Base-by-base conservation (phyloP, 2,888 invertebrate species). In the Amphipyra berbera region DNA sequence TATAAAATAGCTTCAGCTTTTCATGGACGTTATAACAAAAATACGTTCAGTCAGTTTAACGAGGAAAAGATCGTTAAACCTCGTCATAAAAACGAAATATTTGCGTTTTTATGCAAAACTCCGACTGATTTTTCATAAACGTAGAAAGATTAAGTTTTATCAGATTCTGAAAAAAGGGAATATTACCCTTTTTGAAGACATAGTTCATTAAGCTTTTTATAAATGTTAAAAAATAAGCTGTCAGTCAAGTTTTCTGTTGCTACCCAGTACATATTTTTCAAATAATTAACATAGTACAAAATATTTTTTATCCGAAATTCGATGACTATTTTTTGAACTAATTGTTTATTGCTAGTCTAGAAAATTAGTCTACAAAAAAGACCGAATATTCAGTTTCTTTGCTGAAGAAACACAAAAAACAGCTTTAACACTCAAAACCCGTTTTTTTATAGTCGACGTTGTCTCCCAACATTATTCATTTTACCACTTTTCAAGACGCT, bases 21-120 rank as follows among this genome's bases (percentile, higher is more conserved):
- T 53, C 64, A 50, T 50, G 61, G 58, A 44, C 21, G 54, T 30
- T 14, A 50, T 64, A 58, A 55, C 59, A 75, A 68, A 75, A 62
- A 40, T 54, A 66, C 56, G 44, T 47, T 60, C 47, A 45, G 49
- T 46, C 53, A 45, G 68, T 44, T 72, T 61, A 62, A 62, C 40
- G 59, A 47, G 41, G 37, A 57, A 12, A 14, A 14, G 33, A 57
- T 57, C 62, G 56, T 72, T 57, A 67, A 71, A 55, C 37, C 37
- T 45, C 41, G 27, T 46, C 68, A 38, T 71, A 61, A 71, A 74
- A 30, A 38, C 21, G 44, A 42, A 56, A 44, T 46, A 50, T 63
- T 63, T 47, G 8, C 40, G 52, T 56, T 70, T 70, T 41, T 52
- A 69, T 52, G 64, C 37, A 70, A 64, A 68, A 52, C 30, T 44